Evolutionary conservation across 2,888 invertebrate species (phyloP).

Genomic region (Byasa hedistus): DNA sequence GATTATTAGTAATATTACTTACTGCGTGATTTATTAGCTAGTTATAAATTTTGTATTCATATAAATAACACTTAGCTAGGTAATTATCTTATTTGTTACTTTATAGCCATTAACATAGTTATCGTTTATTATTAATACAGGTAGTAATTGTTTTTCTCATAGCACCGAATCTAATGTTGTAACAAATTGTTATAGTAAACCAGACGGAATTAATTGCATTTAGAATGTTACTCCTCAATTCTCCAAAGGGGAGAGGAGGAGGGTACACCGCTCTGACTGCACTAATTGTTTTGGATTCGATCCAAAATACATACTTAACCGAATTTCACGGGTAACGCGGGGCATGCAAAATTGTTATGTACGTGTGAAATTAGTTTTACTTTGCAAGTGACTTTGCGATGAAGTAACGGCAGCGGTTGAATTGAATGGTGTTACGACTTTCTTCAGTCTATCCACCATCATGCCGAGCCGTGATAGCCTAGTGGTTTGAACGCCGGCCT

Average conservation of each 20-base stretch:
- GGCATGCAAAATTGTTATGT: conserved; percentile 58
- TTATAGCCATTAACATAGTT: no score
- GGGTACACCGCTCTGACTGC: conserved; percentile 53
- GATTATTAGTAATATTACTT: no score
- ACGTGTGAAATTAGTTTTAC: conserved; percentile 37
- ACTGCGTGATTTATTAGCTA: no score
- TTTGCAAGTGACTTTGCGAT: conserved; percentile 17
- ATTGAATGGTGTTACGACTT: no score
- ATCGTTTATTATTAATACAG: background rate
- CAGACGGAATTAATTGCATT: conserved; percentile 57
- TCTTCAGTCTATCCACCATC: no score
- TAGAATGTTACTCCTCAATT: conserved; percentile 52
- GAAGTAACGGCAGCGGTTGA: background rate
- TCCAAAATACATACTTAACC: conserved; percentile 76
- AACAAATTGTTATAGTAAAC: conserved; percentile 32
- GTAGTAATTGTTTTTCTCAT: conserved; percentile 20
- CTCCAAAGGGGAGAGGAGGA: conserved; percentile 49
- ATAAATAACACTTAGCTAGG: no score
- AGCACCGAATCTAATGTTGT: conserved; percentile 20
- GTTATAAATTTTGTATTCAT: no score
- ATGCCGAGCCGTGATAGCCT: no score
- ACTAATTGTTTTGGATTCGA: conserved; percentile 76
- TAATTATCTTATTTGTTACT: no score
- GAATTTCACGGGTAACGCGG: conserved; percentile 62
- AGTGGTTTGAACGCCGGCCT: no score